phyloP scores from a whole-genome alignment of 2,888 invertebrate genomes.

The Yponomeuta evonymella region DNA sequence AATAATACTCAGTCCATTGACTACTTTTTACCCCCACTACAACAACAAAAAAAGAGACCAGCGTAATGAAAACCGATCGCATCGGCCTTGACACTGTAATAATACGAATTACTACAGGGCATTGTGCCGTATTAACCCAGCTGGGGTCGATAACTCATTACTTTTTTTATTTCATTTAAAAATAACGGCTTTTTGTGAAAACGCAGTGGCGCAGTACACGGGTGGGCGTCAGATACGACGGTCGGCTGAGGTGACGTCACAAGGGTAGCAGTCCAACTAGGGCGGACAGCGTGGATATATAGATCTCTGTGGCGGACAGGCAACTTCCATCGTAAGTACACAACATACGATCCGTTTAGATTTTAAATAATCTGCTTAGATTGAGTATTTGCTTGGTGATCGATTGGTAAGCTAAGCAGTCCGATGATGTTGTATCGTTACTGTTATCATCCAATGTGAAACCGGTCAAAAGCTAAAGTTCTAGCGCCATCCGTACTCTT shows the following conservation, averaged over 20 bases:
- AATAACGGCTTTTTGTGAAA: conserved; percentile 46
- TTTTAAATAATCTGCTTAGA: too few relatives aligned
- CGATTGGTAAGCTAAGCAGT: too few relatives aligned
- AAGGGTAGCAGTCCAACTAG: not conserved
- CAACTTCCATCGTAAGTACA: too few relatives aligned
- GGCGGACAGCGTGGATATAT: too few relatives aligned
- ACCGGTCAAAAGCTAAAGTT: too few relatives aligned
- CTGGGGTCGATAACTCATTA: conserved; percentile 57
- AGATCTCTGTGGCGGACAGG: too few relatives aligned
- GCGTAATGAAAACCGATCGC: conserved; percentile 16
- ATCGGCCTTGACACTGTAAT: conserved; percentile 44
- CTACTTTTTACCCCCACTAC: not conserved
- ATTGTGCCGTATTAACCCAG: conserved; percentile 35
- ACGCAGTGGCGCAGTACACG: conserved; percentile 13
- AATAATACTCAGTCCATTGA: not conserved
- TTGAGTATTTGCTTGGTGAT: too few relatives aligned
- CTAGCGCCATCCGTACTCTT: too few relatives aligned
- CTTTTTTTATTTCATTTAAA: conserved; percentile 58
- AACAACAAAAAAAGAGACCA: not conserved
- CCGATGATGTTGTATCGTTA: too few relatives aligned
- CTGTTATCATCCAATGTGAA: too few relatives aligned
- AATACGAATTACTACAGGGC: conserved; percentile 31
- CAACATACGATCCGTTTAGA: too few relatives aligned
- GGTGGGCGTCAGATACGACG: not conserved
- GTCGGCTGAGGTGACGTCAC: not conserved